Evolutionary conservation across 2,888 invertebrate species (phyloP).

Genomic region (Caenorhabditis drosophilae): DNA sequence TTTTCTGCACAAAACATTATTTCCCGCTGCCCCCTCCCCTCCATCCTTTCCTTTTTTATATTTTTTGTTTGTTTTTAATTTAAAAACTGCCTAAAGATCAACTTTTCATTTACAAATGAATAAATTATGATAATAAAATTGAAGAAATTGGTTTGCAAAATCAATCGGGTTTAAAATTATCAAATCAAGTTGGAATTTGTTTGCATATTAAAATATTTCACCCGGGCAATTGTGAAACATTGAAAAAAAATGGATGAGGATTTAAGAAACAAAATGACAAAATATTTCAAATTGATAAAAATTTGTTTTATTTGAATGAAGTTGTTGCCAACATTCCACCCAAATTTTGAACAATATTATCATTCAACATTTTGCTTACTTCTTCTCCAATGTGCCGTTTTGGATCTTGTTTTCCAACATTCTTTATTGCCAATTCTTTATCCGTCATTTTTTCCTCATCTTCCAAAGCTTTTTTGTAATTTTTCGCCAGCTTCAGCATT

Average conservation of each 20-base stretch:
- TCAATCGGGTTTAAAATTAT: background rate
- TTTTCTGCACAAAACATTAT: too few species aligned
- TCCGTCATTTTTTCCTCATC: conserved; percentile 99
- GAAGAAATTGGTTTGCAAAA: too few species aligned
- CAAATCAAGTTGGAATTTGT: background rate
- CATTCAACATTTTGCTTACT: conserved; percentile 60
- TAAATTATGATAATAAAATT: too few species aligned
- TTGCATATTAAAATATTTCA: too few species aligned
- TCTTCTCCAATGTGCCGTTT: conserved; percentile 99
- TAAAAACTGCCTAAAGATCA: too few species aligned
- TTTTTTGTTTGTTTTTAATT: too few species aligned
- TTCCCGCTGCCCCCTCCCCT: too few species aligned
- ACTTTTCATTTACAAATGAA: too few species aligned
- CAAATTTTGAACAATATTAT: conserved; percentile 66
- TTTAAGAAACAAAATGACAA: background rate
- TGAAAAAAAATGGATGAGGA: background rate
- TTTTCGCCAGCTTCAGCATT: conserved; percentile 95
- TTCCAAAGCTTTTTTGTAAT: conserved; percentile 95
- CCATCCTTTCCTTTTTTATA: too few species aligned
- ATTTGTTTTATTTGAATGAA: conserved; percentile 60
- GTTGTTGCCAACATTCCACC: conserved; percentile 65
- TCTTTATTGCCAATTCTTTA: conserved; percentile 97
- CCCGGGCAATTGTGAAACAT: too few species aligned
- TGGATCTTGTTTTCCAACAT: conserved; percentile 93
- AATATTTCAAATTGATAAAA: background rate